phyloP scores from a whole-genome alignment of 2,113 vertebrate genomes.

The Psophia crepitans region DNA sequence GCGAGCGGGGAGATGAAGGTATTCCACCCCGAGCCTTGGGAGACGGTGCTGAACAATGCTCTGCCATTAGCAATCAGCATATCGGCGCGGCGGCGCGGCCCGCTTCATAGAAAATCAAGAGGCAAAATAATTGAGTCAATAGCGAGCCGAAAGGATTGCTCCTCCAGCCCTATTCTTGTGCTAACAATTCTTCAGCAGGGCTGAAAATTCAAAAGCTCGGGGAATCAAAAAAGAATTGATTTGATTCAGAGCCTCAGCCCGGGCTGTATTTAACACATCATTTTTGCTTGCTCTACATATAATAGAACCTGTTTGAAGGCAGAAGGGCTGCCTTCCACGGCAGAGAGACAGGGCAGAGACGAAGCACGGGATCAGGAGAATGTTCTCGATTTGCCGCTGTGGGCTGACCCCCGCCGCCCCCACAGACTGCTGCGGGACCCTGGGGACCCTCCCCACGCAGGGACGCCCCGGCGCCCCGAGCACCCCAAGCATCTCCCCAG shows the following conservation, averaged over 20 bases:
- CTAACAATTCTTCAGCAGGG: conserved; percentile 50
- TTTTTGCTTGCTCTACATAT: conserved; percentile 10
- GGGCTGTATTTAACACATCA: conserved; percentile 19
- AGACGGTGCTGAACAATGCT: neutral
- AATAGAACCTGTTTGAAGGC: neutral
- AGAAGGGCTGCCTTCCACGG: neutral
- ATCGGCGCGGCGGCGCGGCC: neutral
- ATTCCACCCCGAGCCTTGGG: neutral
- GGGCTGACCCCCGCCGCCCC: accelerated
- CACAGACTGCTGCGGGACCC: accelerated
- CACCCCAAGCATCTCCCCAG: accelerated
- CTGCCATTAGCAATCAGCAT: conserved; percentile 65
- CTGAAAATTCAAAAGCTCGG: conserved; percentile 37
- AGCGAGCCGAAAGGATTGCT: conserved; percentile 41
- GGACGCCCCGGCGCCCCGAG: accelerated
- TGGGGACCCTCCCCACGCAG: neutral
- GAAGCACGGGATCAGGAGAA: neutral
- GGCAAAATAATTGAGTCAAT: conserved; percentile 64
- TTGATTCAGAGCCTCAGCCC: conserved; percentile 43
- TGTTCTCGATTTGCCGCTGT: neutral
- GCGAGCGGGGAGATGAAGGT: neutral
- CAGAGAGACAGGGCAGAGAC: neutral
- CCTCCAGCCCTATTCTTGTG: conserved; percentile 62
- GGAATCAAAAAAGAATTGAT: conserved; percentile 60
- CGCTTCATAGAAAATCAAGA: conserved; percentile 57